Evolutionary conservation across 2,797 vertebrate genomes (phyloP), one percentile per base, ranked within the genome.

Genomic region (Phoeniculus purpureus): DNA sequence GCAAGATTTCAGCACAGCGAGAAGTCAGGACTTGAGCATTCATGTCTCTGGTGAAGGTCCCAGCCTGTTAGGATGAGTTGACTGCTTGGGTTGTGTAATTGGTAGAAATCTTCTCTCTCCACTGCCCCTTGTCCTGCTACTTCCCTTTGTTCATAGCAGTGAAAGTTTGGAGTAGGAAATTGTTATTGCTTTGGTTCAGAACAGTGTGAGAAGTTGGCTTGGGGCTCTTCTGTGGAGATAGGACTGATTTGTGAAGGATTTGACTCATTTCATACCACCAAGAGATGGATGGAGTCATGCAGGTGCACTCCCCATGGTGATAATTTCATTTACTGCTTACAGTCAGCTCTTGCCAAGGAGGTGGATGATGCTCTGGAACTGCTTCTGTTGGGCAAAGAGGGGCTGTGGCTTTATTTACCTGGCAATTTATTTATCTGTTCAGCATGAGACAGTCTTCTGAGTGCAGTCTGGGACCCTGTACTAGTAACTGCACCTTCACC

Each of bases 271-370:
- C 1, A 2, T 34, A 47, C 2, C 18, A 13, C n/a, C 20, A 16
- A 59, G 34, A 45, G 68, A 12, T 27, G 56, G 52, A 22, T 43
- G 65, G 31, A 21, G 18, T 8, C 9, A 25, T 23, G 19, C 16
- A 2, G 18, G 6, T 0, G 0, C 1, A 1, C 26, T 10, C 21
- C 22, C 27, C 7, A 23, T 1, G 1, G 43, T 58, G 59, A 13
- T 26, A 6, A 10, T 34, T 61, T 26, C 2, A 2, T 26, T 48
- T 15, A 29, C 27, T 56, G 58, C 52, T 83, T 7, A 0, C 48
- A 27, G 58, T 15, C 0, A 11, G 48, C 3, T 55, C 37, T 76
- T 60, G 31, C 65, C 8, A 5, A 47, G 50, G 68, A 82, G 32
- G 7, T 6, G 20, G 9, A 19, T 40, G 50, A 34, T 67, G n/a